Base-by-base conservation (phyloP, 2,888 invertebrate genomes). In the Pseudococcus longispinus region DNA sequence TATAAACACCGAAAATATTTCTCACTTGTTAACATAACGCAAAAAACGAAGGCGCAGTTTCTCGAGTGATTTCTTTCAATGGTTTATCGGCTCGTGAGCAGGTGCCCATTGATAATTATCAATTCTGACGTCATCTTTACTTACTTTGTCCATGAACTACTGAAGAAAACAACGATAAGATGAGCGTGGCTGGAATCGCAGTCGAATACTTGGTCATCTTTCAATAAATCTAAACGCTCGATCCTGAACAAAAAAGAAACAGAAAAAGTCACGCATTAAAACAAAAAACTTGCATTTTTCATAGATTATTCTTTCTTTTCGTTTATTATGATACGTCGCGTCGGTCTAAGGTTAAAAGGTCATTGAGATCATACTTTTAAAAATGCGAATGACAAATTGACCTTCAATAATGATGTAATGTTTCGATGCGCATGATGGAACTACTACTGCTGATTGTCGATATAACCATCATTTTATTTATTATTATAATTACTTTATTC, bases 331-430 rank as follows among this genome's bases (percentile, higher is more conserved):
- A 60, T 60, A 23, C 20, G 60, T 55, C 55, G 18, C 55, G n/a
- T 60, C 23, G 60, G 60, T 5, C 70, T 23, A 74, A 85, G 85
- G 85, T 85, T 70, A 23, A 70, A 70, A 85, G 85, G 85, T 85
- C 70, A 60, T 85, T 85, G 85, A 85, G 85, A 85, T 85, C 85
- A 85, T 85, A 60, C 13, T 85, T 65, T 65, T 70, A 60, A 20
- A 60, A 85, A 42, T 85, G 42, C 23, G 18, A 70, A 55, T 42
- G 60, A 65, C 85, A 32, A 65, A 85, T 85, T 85, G 85, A 85
- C 85, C 85, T 85, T 85, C 42, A 70, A 65, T 85, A 85, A 70
- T 85, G 65, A 85, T 70, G 85, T 85, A 85, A 85, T 85, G 70
- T 70, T 85, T 65, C 37, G 85, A 85, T 85, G 85, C 70, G 70